A percentile compares a stretch with the other conserved stretches of the same genome.
phyloP scores from a whole-genome alignment of 2,113 vertebrate genomes.

The Ptilorrhoa leucosticta region DNA sequence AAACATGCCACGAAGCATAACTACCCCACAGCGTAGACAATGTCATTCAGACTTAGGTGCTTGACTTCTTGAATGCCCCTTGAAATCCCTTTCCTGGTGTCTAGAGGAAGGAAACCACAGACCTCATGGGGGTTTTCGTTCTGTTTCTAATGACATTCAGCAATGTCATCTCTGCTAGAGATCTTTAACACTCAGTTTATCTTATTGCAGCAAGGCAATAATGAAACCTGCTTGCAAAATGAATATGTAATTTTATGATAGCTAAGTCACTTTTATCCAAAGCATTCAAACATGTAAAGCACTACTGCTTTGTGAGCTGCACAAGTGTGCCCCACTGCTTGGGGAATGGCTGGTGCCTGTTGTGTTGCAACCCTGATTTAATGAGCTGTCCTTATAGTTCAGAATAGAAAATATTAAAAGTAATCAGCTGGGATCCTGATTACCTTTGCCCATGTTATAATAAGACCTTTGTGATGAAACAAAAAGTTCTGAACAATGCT shows the following conservation, averaged over 20 bases:
- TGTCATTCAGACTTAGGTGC: not conserved
- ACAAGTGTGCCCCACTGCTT: not conserved
- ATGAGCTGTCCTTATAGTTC: not conserved
- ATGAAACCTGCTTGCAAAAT: not conserved
- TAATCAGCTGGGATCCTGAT: not conserved
- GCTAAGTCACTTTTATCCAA: not conserved
- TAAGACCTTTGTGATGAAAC: not conserved
- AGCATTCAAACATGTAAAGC: not conserved
- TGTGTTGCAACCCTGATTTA: not conserved
- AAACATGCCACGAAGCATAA: rapidly evolving
- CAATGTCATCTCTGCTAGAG: not conserved
- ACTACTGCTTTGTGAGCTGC: not conserved
- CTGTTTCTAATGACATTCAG: not conserved
- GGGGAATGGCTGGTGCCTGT: not conserved
- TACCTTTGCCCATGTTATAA: not conserved
- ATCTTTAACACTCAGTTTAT: not conserved
- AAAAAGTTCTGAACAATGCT: not conserved
- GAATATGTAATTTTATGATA: not conserved
- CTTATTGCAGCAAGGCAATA: not conserved
- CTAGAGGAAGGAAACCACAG: not conserved
- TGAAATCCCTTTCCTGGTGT: not conserved
- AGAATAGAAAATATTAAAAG: not conserved
- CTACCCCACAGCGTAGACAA: not conserved
- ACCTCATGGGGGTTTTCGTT: not conserved
- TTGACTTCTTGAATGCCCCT: not conserved